A percentile compares a stretch with the other conserved stretches of the same genome.
phyloP scores from a whole-genome alignment of 2,797 vertebrate genomes.

The Coccyzus lansbergi region DNA sequence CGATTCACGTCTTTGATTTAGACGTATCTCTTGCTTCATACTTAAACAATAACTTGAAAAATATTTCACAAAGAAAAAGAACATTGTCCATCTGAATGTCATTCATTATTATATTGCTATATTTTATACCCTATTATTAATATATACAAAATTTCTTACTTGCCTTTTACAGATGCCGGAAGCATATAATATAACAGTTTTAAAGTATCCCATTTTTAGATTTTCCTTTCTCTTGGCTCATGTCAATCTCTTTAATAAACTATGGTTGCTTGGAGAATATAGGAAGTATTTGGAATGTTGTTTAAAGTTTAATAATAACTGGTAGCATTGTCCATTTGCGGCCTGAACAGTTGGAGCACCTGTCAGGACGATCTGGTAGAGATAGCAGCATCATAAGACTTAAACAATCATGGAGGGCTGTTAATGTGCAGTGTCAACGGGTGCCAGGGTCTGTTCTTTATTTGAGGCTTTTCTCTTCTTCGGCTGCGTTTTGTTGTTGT shows the following conservation, averaged over 20 bases:
- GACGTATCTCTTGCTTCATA: slow-evolving; percentile 74
- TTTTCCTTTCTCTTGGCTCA: slow-evolving; percentile 55
- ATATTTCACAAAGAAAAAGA: slow-evolving; percentile 77
- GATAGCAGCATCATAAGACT: slow-evolving; percentile 91
- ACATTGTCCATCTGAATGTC: slow-evolving; percentile 74
- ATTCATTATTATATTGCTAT: slow-evolving; percentile 79
- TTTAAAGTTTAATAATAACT: slow-evolving; percentile 76
- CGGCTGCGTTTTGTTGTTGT: slow-evolving; percentile 91
- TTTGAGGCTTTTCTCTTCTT: slow-evolving; percentile 87
- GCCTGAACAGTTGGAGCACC: slow-evolving; percentile 71
- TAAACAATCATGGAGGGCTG: slow-evolving; percentile 80
- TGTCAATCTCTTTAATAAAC: slow-evolving; percentile 75
- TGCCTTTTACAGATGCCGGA: slow-evolving; percentile 79
- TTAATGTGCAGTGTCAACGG: slow-evolving; percentile 78
- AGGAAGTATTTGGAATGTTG: slow-evolving; percentile 81
- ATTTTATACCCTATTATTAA: slow-evolving; percentile 81
- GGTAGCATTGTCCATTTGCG: slow-evolving; percentile 72
- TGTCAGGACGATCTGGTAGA: slow-evolving; percentile 77
- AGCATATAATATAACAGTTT: slow-evolving; percentile 76
- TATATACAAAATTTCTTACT: slow-evolving; percentile 81
- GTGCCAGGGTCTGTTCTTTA: slow-evolving; percentile 81
- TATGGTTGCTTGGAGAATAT: slow-evolving; percentile 76
- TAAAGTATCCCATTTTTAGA: slow-evolving; percentile 76
- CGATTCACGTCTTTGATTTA: slow-evolving; percentile 58
- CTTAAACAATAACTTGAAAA: slow-evolving; percentile 78